A percentile compares a stretch with the other conserved stretches of the same genome.
These are phyloP conservation scores for Marisa cornuarietis DNA, from an alignment of 1,140 invertebrate genomes.

Conservation along the genomic window DNA sequence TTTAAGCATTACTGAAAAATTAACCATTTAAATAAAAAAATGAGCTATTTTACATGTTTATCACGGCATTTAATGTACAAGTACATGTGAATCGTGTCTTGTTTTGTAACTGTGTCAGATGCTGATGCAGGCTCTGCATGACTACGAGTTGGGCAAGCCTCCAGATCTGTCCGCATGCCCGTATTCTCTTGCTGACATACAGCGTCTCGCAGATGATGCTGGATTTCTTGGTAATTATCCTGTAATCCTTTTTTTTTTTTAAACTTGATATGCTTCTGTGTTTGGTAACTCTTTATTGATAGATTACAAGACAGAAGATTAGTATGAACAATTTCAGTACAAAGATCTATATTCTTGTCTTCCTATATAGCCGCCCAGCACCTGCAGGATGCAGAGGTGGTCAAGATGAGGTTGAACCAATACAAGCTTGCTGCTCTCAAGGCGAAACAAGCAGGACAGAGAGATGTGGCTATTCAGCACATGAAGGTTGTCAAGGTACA, in stretches of 20 bases:
- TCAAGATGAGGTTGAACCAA: slow-evolving; percentile 72
- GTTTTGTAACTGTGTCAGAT: not conserved
- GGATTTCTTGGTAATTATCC: slow-evolving; percentile 10
- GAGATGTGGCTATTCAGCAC: slow-evolving; percentile 76
- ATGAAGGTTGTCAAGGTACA: slow-evolving; percentile 80
- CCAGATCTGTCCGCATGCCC: slow-evolving; percentile 17
- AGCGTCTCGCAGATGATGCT: slow-evolving; percentile 16
- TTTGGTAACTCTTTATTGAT: not conserved
- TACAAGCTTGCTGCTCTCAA: slow-evolving; percentile 85
- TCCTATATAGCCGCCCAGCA: not conserved
- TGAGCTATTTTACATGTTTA: too few relatives aligned
- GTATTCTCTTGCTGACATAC: slow-evolving; percentile 18
- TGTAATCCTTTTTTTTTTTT: not conserved
- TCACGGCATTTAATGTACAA: too few relatives aligned
- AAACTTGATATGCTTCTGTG: not conserved
- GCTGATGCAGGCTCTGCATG: slow-evolving; percentile 8
- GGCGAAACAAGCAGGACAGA: slow-evolving; percentile 82
- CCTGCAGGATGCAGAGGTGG: slow-evolving; percentile 22
- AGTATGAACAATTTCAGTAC: not conserved
- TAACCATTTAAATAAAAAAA: too few relatives aligned
- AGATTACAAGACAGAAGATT: not conserved
- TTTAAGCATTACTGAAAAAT: too few relatives aligned
- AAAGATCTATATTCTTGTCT: not conserved
- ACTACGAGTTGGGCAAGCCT: slow-evolving; percentile 16
- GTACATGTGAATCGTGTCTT: not conserved